phyloP scores from a whole-genome alignment of 2,888 invertebrate species.

The Sympetrum striolatum region DNA sequence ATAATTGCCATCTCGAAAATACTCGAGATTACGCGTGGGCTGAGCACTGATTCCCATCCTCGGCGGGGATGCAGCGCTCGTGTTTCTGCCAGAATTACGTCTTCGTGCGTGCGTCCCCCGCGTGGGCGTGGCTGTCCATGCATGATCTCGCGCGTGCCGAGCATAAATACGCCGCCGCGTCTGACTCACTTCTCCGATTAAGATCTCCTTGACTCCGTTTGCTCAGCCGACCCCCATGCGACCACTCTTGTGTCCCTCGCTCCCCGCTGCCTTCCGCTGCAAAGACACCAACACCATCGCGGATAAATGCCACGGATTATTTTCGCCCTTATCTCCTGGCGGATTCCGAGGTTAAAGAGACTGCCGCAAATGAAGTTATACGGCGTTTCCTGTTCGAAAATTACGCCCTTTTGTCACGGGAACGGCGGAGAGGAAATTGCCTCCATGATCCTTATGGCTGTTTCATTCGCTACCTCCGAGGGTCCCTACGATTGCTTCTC shows the following conservation, averaged over 20 bases:
- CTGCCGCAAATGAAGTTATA: not conserved
- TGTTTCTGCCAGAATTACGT: not conserved
- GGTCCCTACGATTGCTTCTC: not conserved
- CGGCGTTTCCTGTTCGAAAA: not conserved
- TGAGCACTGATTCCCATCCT: not conserved
- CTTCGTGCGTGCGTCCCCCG: not conserved
- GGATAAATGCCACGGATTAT: not conserved
- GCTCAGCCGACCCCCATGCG: not conserved
- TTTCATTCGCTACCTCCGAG: not conserved
- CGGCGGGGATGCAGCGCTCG: not conserved
- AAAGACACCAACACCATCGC: not conserved
- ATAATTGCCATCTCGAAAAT: not conserved
- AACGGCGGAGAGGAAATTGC: not conserved
- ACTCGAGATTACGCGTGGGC: not conserved
- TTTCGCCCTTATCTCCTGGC: not conserved
- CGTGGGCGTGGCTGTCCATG: not conserved
- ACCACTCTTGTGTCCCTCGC: not conserved
- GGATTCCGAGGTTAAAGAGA: not conserved
- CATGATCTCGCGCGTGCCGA: constrained; percentile 22
- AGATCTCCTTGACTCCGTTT: constrained; percentile 12
- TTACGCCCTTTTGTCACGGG: not conserved
- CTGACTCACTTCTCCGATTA: constrained; percentile 18
- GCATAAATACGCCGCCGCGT: not conserved
- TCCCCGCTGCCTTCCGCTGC: not conserved
- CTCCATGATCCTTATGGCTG: not conserved